Evolutionary conservation across 2,797 vertebrate species (phyloP), one percentile per base, ranked within the genome.

Genomic region (Hoplostethus atlanticus): DNA sequence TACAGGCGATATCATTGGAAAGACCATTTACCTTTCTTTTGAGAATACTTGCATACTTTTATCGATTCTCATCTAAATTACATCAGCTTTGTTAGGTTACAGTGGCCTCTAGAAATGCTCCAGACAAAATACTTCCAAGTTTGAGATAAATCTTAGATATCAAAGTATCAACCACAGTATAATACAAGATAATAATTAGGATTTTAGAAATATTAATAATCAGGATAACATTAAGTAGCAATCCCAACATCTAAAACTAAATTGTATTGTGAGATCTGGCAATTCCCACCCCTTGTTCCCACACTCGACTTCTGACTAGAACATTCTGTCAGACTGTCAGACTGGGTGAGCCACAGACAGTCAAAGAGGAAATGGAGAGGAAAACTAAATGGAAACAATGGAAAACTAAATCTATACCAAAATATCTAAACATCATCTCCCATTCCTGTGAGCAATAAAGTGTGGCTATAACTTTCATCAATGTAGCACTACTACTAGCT

Each of bases 281-380:
- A 72, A 48, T 76, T 68, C 57, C 67, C 58, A 66, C 52, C 52
- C 70, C 76, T 55, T 73, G 54, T 64, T 69, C 82, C 77, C 73
- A 84, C 65, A 64, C 76, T 71, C 28, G 56, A 53, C 55, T 79
- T 83, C 71, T 81, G 82, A 87, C 67, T 73, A 67, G 67, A 88
- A 83, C 70, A 90, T 73, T 87, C 68, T 82, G 90, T 90, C 88
- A 91, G 60, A 59, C 75, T 86, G 86, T 90, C 88, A 86, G 58
- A 76, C 57, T 64, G 48, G 64, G 64, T 83, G 69, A 77, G 72
- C 63, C 78, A 73, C 53, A 76, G 78, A 82, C 50, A 44, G 75
- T 84, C 61, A 89, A 40, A 69, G 59, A 78, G 64, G 48, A 86
- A 65, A 46, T 16, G 16, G 53, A 76, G 77, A 85, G 76, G 72